Base-by-base conservation (phyloP, 1,140 invertebrate species). In the Orchestia grillus region DNA sequence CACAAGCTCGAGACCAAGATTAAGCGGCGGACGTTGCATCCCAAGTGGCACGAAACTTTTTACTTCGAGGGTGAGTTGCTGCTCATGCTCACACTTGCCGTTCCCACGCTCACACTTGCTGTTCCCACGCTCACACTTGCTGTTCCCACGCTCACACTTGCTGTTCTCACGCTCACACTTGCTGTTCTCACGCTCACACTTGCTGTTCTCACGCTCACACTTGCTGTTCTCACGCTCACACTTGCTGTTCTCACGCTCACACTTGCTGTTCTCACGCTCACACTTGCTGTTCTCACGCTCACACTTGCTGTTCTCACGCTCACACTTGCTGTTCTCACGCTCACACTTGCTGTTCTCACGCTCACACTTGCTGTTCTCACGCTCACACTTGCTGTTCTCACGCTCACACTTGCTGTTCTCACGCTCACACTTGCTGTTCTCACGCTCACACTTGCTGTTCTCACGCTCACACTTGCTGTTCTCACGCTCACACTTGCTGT, bases 1-100 rank as follows among this genome's bases (percentile, higher is more conserved):
- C 98, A 99, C 97, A 98, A 99, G n/a, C 98, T 99, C 96, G 98
- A 99, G 97, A 99, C 99, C 0, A 99, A 99, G 98, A 99, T 99
- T 97, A 99, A 99, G 97, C 98, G 99, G 97, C 98, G 99, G 97
- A 99, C 99, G 40, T 97, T 99, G 40, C 99, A 99, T 98, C 99
- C 99, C 0, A 98, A 99, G 97, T 99, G 99, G 99, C 99, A 99
- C 97, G 99, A 99, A 97, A 99, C 99, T 44, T 99, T 99, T 97
- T 99, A 99, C 97, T 99, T 99, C 97, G 99, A 99, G 98, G 99
- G 98, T 98, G 97, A 97, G 97, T 96, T 96, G 97, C 97, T 95
- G n/a, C n/a, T 19, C 47, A 53, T 53, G 6, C 47, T 53, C 47
- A 53, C 6, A 53, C 47, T 53, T 53, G 6, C 47, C 19, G 19